Percentiles rank a stretch among this genome's conserved stretches.
Evolutionary conservation across 2,888 invertebrate genomes (phyloP).

Genomic region (Sphaeridia pumilis): DNA sequence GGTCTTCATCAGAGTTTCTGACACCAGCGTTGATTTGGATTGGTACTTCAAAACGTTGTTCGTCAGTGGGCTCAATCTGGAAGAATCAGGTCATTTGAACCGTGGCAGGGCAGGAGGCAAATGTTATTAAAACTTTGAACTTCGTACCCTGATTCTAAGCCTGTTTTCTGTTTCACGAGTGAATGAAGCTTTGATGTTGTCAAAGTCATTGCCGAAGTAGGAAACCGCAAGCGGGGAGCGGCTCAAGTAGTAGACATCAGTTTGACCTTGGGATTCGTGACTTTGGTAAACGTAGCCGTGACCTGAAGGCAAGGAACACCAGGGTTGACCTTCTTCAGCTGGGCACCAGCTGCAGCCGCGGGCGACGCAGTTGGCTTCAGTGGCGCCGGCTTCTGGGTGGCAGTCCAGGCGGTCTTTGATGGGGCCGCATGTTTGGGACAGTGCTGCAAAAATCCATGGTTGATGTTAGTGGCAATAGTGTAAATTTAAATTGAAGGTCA

Average conservation of each 20-base stretch:
- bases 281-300: constrained; percentile 14
- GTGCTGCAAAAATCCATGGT: too few relatives aligned
- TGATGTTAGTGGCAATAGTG: neutral
- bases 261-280: neutral
- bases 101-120: neutral
- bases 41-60: constrained; percentile 29
- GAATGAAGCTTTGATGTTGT: constrained; percentile 19
- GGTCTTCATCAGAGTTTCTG: neutral
- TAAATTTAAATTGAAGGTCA: neutral
- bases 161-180: constrained; percentile 25
- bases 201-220: constrained; percentile 16
- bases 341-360: constrained; percentile 60
- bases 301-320: constrained; percentile 7
- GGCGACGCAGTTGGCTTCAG: constrained; percentile 46
- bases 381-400: constrained; percentile 49
- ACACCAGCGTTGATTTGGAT: constrained; percentile 23
- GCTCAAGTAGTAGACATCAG: neutral
- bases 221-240: neutral
- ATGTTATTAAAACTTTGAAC: neutral
- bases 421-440: constrained; percentile 3
- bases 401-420: constrained; percentile 46
- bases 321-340: constrained; percentile 12
- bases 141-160: constrained; percentile 24
- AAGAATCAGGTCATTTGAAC: too few relatives aligned
- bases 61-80: constrained; percentile 5